Base-by-base conservation (phyloP, 2,113 vertebrate genomes). In the Ictalurus furcatus region DNA sequence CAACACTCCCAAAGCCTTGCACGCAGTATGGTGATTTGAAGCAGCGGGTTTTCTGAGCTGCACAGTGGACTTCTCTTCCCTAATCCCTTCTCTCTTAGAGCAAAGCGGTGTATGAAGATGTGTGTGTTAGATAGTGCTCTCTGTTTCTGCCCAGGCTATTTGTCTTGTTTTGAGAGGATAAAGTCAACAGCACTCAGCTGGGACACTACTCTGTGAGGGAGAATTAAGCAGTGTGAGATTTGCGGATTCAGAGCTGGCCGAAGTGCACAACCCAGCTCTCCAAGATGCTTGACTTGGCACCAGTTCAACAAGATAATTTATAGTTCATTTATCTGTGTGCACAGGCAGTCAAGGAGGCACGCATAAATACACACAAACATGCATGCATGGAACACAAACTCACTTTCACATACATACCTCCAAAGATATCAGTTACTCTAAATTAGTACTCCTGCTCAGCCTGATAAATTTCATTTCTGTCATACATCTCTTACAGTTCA, bases 101-200 rank as follows among this genome's bases (percentile, higher is more conserved):
- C 88, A 87, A 86, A 89, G 81, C 78, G 71, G 65, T 89, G 87
- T 89, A 85, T 87, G 52, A 84, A 91, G 82, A 89, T 89, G 76
- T 86, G 79, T 21, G 86, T 65, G 79, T 81, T 89, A 87, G 88
- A 89, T 89, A 89, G 76, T 23, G 34, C 56, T 71, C 30, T 89
- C 85, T 56, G 52, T 71, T 84, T 84, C 87, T 87, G 73, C 52
- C 81, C 54, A 28, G 74, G 71, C 81, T 80, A 87, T 89, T 89
- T 89, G 61, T 89, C 85, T 89, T 89, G 61, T 80, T 84, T 76
- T 40, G 69, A 67, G 44, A 82, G 58, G 78, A 83, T 73, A 88
- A 90, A 86, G 84, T 90, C 86, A 73, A 80, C 80, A 79, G 61
- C 71, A 87, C 80, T 90, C 59, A 74, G 73, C 59, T 88, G 71